A percentile compares a stretch with the other conserved stretches of the same genome.
Conservation (phyloP, 2,888 invertebrate genomes). For the Rhaphigaster nebulosa region DNA sequence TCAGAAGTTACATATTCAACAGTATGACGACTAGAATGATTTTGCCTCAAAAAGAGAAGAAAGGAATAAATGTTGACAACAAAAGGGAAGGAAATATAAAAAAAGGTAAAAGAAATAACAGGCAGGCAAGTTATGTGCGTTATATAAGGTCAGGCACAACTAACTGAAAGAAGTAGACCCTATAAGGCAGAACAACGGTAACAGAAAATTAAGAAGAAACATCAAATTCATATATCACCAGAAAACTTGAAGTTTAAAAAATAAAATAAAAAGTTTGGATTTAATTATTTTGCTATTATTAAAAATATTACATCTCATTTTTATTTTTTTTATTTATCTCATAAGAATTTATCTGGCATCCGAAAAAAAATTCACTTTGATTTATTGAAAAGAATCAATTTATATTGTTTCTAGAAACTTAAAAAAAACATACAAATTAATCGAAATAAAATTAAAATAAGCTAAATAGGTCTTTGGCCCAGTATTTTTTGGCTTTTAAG, state of each 20-base stretch:
- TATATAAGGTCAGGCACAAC: neutral
- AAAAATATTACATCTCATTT: no score
- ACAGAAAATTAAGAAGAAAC: neutral
- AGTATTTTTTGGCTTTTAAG: no score
- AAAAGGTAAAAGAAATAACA: neutral
- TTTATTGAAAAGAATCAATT: no score
- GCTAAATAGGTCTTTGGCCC: no score
- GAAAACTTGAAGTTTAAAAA: neutral
- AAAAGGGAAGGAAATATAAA: neutral
- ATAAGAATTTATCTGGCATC: no score
- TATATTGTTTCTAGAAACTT: no score
- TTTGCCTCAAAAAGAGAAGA: neutral
- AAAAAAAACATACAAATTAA: no score
- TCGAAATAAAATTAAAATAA: no score
- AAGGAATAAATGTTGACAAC: neutral
- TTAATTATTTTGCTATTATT: no score
- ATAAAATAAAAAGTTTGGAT: no score
- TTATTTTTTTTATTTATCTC: no score
- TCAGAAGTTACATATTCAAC: neutral
- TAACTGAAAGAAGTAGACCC: neutral
- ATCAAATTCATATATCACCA: neutral
- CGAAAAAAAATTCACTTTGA: no score
- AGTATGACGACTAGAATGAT: neutral
- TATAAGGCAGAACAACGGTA: neutral
- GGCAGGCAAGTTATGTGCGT: neutral